These are phyloP conservation scores for Epinotia nisella DNA, from an alignment of 2,888 invertebrate species.

Conservation along the genomic window DNA sequence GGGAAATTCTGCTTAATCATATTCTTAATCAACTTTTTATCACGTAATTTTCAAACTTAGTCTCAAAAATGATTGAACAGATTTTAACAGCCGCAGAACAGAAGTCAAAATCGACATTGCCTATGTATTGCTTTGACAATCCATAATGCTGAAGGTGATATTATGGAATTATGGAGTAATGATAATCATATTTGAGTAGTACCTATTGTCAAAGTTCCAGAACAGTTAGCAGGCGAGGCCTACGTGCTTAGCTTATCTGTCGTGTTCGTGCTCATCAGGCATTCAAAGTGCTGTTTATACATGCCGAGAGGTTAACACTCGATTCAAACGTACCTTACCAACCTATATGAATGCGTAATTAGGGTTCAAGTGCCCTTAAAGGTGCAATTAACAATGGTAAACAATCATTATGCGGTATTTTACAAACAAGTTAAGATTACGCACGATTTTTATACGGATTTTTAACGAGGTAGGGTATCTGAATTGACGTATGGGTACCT, in stretches of 20 bases:
- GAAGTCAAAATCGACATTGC: too few relatives aligned
- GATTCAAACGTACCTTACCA: slow-evolving; percentile 30
- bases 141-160: too few relatives aligned
- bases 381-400: slow-evolving; percentile 37
- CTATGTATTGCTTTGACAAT: background rate
- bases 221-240: slow-evolving; percentile 7
- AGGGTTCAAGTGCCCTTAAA: slow-evolving; percentile 36
- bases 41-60: too few relatives aligned
- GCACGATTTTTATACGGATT: slow-evolving; percentile 14
- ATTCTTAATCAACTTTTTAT: too few relatives aligned
- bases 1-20: too few relatives aligned
- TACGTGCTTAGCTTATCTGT: slow-evolving; percentile 26
- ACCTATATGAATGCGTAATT: slow-evolving; percentile 36
- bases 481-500: background rate
- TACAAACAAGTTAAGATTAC: slow-evolving; percentile 25
- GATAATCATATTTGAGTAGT: background rate
- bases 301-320: slow-evolving; percentile 46
- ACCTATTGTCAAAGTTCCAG: slow-evolving; percentile 15
- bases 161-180: slow-evolving; percentile 2
- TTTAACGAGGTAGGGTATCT: background rate
- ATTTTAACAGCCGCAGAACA: too few relatives aligned
- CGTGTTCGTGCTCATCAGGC: slow-evolving; percentile 47
- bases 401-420: slow-evolving; percentile 28
- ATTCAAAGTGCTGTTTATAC: slow-evolving; percentile 51
- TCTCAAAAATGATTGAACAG: too few relatives aligned